These are phyloP conservation scores for Periophthalmodon schlosseri DNA, from an alignment of 2,113 vertebrate species.

Conservation along the genomic window DNA sequence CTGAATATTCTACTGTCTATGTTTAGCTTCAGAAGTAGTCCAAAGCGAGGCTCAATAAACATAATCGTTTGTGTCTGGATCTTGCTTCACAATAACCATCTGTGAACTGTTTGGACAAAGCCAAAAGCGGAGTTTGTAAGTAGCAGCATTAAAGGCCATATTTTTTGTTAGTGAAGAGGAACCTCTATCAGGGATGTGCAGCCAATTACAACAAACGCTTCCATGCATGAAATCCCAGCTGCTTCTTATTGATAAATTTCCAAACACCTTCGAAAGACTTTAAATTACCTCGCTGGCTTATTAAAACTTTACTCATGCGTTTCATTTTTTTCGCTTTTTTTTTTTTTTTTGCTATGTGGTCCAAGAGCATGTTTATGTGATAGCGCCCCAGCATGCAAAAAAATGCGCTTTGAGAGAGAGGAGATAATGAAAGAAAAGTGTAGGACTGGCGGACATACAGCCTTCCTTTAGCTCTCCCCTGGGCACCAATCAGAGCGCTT, in stretches of 20 bases:
- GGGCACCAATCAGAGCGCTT: conserved; percentile 56
- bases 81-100: conserved; percentile 46
- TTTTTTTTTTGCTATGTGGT: conserved; percentile 35
- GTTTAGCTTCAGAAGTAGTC: background rate
- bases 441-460: conserved; percentile 57
- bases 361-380: conserved; percentile 48
- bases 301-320: conserved; percentile 81
- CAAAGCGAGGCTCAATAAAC: conserved; percentile 26
- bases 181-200: conserved; percentile 80
- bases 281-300: conserved; percentile 77
- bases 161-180: conserved; percentile 76
- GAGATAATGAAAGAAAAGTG: conserved; percentile 23
- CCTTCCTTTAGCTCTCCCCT: conserved; percentile 67
- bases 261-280: conserved; percentile 77
- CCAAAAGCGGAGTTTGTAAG: conserved; percentile 46
- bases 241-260: conserved; percentile 83
- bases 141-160: conserved; percentile 70
- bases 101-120: conserved; percentile 39
- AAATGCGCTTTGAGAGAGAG: conserved; percentile 31
- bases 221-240: conserved; percentile 83
- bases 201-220: conserved; percentile 81
- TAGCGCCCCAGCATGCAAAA: conserved; percentile 49
- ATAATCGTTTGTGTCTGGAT: conserved; percentile 39
- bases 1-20: background rate
- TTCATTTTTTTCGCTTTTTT: conserved; percentile 48